These are phyloP conservation scores for Prenolepis imparis DNA, from an alignment of 2,888 invertebrate species.

Conservation along the genomic window DNA sequence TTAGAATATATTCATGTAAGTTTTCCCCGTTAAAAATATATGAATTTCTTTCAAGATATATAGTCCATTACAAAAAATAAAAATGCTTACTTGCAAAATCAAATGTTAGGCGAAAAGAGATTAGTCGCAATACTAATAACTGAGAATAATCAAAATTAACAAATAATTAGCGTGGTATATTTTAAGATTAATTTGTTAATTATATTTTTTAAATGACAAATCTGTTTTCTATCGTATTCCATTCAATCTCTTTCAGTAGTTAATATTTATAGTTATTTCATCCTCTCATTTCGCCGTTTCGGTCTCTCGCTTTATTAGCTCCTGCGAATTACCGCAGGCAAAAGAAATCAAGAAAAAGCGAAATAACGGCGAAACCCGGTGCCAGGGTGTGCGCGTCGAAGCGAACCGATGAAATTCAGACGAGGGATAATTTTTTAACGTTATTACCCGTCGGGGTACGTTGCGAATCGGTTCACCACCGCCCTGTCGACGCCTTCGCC, in stretches of 20 bases:
- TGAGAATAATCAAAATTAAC: not conserved
- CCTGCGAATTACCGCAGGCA: conserved; percentile 31
- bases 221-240: not conserved
- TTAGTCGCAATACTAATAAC: not conserved
- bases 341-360: conserved; percentile 67
- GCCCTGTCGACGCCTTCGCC: conserved; percentile 59
- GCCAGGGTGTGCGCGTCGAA: conserved; percentile 80
- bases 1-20: conserved; percentile 53
- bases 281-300: not conserved
- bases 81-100: conserved; percentile 5
- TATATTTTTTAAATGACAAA: conserved; percentile 4
- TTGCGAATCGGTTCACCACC: conserved; percentile 72
- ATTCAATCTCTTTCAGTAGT: conserved; percentile 5
- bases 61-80: conserved; percentile 12
- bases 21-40: conserved; percentile 45
- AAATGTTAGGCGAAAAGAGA: not conserved
- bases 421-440: conserved; percentile 85
- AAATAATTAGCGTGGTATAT: not conserved
- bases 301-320: conserved; percentile 32
- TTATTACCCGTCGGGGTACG: conserved; percentile 80
- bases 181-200: not conserved
- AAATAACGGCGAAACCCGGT: conserved; percentile 52
- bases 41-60: conserved; percentile 38
- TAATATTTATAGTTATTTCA: not conserved
- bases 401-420: conserved; percentile 84